phyloP scores from a whole-genome alignment of 2,113 vertebrate species.

The Carassius auratus region DNA sequence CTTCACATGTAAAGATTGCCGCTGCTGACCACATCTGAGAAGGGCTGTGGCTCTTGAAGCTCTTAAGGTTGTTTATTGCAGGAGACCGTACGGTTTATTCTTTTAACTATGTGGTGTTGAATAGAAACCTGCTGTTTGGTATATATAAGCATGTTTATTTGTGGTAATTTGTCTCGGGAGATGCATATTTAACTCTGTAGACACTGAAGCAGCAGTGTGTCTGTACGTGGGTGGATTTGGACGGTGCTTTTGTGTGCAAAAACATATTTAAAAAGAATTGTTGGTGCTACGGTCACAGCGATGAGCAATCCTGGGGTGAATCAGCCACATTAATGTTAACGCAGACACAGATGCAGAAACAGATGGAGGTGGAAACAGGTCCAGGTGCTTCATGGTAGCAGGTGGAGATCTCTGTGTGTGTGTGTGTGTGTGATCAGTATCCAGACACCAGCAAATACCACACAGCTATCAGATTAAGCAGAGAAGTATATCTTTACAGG shows the following conservation, averaged over 20 bases:
- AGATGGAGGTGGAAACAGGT: conserved; percentile 20
- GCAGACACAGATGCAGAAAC: conserved; percentile 12
- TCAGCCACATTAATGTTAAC: background rate
- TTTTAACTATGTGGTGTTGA: background rate
- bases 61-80: background rate
- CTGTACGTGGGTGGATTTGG: conserved; percentile 36
- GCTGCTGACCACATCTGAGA: background rate
- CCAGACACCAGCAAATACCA: background rate
- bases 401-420: conserved; percentile 32
- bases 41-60: conserved; percentile 48
- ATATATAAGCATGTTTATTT: background rate
- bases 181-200: background rate
- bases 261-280: background rate
- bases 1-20: background rate
- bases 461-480: conserved; percentile 18
- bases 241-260: background rate
- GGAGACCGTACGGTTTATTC: background rate
- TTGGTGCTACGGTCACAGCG: background rate
- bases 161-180: background rate
- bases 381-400: background rate
- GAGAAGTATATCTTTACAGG: conserved; percentile 17
- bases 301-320: background rate
- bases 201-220: conserved; percentile 30
- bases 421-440: background rate
- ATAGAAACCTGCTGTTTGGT: background rate